Base-by-base conservation (phyloP, 2,113 vertebrate genomes). In the Dolichallabes microphthalmus region DNA sequence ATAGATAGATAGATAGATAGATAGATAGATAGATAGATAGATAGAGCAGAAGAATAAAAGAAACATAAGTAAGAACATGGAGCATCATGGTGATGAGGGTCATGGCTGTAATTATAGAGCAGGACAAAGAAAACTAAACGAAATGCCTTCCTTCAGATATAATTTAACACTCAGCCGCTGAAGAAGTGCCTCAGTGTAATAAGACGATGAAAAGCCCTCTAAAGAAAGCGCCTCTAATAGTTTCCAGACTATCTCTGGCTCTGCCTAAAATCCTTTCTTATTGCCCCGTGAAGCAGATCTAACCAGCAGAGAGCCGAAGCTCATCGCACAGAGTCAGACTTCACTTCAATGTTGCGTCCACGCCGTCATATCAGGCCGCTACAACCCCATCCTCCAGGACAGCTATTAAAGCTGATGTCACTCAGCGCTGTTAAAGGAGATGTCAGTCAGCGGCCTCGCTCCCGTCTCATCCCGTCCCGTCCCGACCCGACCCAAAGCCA, bases 401-500 rank as follows among this genome's bases (percentile, higher is more conserved):
- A 82, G 64, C 60, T 66, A 81, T 68, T 82, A 81, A 66, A 81
- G 79, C 58, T 61, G 60, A 63, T 92, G 89, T 91, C 88, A 92
- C 85, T 91, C 87, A 89, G 91, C 83, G 90, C 89, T 89, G 88
- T 90, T 90, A 80, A 87, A 82, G 10, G 87, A 85, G 87, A 85
- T 90, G 92, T 92, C 91, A 93, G 89, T 93, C 93, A 90, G 85
- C 88, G 88, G 80, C 88, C 88, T 93, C 89, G 94, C 93, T 61
- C 20, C 55, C 55, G 55, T 95, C 95, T 92, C 94, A 94, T 96
- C 94, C 87, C 89, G 93, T 90, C 91, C 89, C 87, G 55, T 95
- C 95, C 92, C 94, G 94, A 96, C 94, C 87, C 89, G 93, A 20
- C 93, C 91, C 92, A 91, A 95, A 95, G 89, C 92, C 93, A 93